These are phyloP conservation scores for Drosophila anomelani DNA, from an alignment of 2,888 invertebrate genomes.

Conservation along the genomic window DNA sequence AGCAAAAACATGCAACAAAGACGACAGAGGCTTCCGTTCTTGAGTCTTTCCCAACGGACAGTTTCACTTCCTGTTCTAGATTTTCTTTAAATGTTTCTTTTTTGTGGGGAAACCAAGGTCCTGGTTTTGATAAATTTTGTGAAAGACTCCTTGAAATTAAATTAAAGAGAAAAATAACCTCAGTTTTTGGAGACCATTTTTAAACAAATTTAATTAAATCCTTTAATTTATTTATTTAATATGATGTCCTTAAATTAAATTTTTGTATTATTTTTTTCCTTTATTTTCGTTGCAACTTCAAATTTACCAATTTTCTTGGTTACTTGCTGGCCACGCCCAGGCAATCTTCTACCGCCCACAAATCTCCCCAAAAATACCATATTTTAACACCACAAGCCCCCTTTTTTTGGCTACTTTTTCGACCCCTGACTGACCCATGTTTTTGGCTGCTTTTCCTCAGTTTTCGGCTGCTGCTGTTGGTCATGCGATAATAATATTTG, in stretches of 20 bases:
- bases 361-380: constrained; percentile 1
- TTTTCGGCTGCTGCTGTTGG: constrained; percentile 55
- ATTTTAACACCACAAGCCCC: constrained; percentile 3
- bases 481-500: constrained; percentile 83
- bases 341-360: not conserved
- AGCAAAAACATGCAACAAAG: constrained; percentile 17
- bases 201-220: not conserved
- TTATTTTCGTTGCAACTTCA: constrained; percentile 42
- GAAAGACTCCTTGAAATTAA: not conserved
- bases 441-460: constrained; percentile 31
- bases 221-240: not conserved
- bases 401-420: not conserved
- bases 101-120: not conserved
- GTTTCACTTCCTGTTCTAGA: constrained; percentile 26
- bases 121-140: constrained; percentile 56
- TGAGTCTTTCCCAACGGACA: constrained; percentile 20
- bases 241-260: not conserved
- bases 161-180: not conserved
- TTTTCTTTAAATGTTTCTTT: not conserved
- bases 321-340: constrained; percentile 26
- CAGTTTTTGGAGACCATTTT: not conserved
- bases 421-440: constrained; percentile 12
- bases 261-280: not conserved
- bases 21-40: constrained; percentile 62
- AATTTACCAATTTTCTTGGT: constrained; percentile 17